Evolutionary conservation across 2,797 vertebrate genomes (phyloP), one percentile per base, ranked within the genome.

Genomic region (Diceros bicornis): DNA sequence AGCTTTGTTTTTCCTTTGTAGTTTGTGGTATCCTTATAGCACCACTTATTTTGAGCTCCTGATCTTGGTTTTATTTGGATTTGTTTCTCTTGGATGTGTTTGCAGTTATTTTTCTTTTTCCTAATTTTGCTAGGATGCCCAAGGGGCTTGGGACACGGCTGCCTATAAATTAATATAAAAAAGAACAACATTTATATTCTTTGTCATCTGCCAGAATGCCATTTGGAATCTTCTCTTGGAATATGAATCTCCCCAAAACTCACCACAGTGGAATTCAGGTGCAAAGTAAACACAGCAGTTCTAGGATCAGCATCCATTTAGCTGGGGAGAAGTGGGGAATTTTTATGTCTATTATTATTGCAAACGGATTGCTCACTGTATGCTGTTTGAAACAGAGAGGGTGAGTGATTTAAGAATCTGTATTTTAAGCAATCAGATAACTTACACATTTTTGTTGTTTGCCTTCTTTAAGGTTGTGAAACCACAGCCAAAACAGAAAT

Each of bases 261-360:
- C 90, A 97, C 41, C 83, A 84, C 91, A 96, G 97, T 95, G 97
- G 97, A 97, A 98, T 98, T 98, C 94, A 97, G 97, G 97, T 97
- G 97, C 94, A 97, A 61, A 97, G 92, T 86, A 97, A 97, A 97
- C 71, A 86, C 34, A 92, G 82, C 37, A 72, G 77, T 83, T 95
- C 77, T 87, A 52, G 32, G 84, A 81, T 95, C 78, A 75, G 89
- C 61, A 78, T 96, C 79, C 69, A 85, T 92, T 72, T 95, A 94
- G 74, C 72, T 55, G 3, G 57, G 4, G 66, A 61, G n/a, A 41
- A 79, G 66, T 18, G 21, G 61, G 21, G 62, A 69, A 23, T 55
- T 94, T 96, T 87, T 94, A 75, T 95, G 83, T 66, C 83, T 95
- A 21, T 77, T 94, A 82, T 94, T 96, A 96, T 89, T 98, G 27